These are phyloP conservation scores for Champsocephalus gunnari DNA, from an alignment of 2,797 vertebrate genomes.

Conservation along the genomic window DNA sequence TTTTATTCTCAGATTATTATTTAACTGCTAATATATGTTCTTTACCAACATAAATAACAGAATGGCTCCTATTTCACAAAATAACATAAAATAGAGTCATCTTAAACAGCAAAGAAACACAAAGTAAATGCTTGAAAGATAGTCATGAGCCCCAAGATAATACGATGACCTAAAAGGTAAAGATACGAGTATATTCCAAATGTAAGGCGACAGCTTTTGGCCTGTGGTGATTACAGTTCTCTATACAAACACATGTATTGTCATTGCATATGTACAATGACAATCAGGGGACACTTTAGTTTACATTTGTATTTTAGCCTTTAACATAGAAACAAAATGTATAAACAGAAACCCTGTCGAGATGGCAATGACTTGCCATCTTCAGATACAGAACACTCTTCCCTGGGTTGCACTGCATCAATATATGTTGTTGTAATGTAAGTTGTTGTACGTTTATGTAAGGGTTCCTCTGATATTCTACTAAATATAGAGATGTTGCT, in stretches of 20 bases:
- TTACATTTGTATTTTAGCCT: too few relatives aligned
- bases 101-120: conserved; percentile 6
- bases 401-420: not conserved
- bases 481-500: not conserved
- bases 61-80: conserved; percentile 7
- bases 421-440: conserved; percentile 2
- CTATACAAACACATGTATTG: not conserved
- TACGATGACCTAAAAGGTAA: conserved; percentile 28
- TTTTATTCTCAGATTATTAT: conserved; percentile 14
- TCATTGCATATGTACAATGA: too few relatives aligned
- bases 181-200: conserved; percentile 14
- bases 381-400: not conserved
- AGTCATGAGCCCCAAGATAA: conserved; percentile 3
- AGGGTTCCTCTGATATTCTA: not conserved
- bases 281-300: too few relatives aligned
- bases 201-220: conserved; percentile 9
- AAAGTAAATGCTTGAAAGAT: conserved; percentile 14
- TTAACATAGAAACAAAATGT: too few relatives aligned
- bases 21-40: not conserved
- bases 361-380: not conserved
- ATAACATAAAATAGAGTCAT: conserved; percentile 8
- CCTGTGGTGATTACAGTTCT: conserved; percentile 4
- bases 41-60: conserved; percentile 4
- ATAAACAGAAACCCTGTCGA: too few relatives aligned
- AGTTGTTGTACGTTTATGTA: not conserved